Percentiles rank a stretch among this genome's conserved stretches.
Evolutionary conservation across 2,888 invertebrate genomes (phyloP).

Genomic region (Aethes cnicana): DNA sequence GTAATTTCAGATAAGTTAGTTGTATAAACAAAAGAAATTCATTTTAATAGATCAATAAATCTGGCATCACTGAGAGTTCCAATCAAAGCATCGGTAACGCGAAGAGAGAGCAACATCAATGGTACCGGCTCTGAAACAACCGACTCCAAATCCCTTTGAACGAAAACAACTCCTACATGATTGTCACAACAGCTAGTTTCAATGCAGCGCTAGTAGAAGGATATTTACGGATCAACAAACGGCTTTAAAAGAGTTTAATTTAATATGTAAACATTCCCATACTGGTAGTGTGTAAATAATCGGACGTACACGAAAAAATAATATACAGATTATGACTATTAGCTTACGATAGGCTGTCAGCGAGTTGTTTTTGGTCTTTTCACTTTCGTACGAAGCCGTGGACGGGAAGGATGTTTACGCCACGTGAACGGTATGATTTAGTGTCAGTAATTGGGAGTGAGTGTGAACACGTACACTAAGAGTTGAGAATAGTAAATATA

Average conservation of each 20-base stretch:
- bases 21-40: neutral
- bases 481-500: constrained; percentile 73
- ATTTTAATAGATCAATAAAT: neutral
- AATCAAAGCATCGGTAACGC: constrained; percentile 30
- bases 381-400: constrained; percentile 53
- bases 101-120: constrained; percentile 35
- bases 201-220: constrained; percentile 31
- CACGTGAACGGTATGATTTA: constrained; percentile 77
- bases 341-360: constrained; percentile 74
- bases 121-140: constrained; percentile 30
- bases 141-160: constrained; percentile 19
- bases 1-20: too few relatives aligned
- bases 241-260: constrained; percentile 57
- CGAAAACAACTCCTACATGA: constrained; percentile 31
- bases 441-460: constrained; percentile 77
- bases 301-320: constrained; percentile 53
- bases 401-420: constrained; percentile 74
- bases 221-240: constrained; percentile 47
- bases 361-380: constrained; percentile 67
- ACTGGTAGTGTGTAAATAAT: constrained; percentile 67
- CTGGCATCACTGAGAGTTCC: neutral
- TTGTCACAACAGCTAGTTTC: constrained; percentile 37
- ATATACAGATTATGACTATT: constrained; percentile 74
- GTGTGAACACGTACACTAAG: constrained; percentile 78
- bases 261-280: constrained; percentile 77